These are phyloP conservation scores for Priocnemis perturbator DNA, from an alignment of 2,888 invertebrate species.

Conservation along the genomic window DNA sequence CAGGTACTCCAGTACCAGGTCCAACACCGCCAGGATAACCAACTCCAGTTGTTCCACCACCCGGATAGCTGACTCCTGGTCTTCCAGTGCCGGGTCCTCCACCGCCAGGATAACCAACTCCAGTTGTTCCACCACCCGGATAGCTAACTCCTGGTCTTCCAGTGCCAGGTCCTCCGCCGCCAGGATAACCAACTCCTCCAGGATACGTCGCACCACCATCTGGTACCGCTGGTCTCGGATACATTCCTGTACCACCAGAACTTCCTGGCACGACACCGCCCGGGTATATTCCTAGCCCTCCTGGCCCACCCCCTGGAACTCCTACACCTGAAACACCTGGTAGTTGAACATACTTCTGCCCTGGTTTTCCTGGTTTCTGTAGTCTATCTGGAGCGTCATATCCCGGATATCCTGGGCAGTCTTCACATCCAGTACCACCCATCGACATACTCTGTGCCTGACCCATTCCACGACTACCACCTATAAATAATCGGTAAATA, in stretches of 20 bases:
- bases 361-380: too few relatives aligned
- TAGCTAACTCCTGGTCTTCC: not conserved
- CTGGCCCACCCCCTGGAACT: not conserved
- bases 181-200: not conserved
- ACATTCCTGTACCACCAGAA: slow-evolving; percentile 15
- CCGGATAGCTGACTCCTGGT: not conserved
- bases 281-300: not conserved
- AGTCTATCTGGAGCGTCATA: slow-evolving; percentile 14
- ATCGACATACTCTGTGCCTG: slow-evolving; percentile 92
- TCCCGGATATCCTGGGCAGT: slow-evolving; percentile 76
- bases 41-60: not conserved
- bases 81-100: not conserved
- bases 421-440: slow-evolving; percentile 82
- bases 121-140: not conserved
- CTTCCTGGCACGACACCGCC: not conserved
- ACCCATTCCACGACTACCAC: slow-evolving; percentile 89
- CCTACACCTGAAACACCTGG: slow-evolving; percentile 7
- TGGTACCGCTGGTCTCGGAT: slow-evolving; percentile 7
- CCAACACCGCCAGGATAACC: not conserved
- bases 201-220: slow-evolving; percentile 21
- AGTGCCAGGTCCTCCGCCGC: not conserved
- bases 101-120: not conserved
- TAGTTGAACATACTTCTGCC: slow-evolving; percentile 14
- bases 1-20: not conserved
- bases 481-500: slow-evolving; percentile 74